These are phyloP conservation scores for Blastobasis lacticolella DNA, from an alignment of 2,888 invertebrate species.

Conservation along the genomic window DNA sequence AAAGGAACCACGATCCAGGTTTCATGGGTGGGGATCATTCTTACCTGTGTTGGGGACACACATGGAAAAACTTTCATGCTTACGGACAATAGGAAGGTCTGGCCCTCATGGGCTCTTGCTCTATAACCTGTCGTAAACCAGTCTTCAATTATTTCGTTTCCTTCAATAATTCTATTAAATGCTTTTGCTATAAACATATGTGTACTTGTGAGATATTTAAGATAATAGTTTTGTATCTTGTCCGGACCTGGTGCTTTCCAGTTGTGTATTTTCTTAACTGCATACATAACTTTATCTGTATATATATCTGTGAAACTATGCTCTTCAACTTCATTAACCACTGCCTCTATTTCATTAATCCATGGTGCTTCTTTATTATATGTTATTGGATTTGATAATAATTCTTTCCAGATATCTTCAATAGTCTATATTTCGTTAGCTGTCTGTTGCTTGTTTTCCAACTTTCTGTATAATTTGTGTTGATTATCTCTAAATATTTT, in stretches of 20 bases:
- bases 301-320: not conserved
- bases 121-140: slow-evolving; percentile 9
- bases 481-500: slow-evolving; percentile 2
- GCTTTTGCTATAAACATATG: not conserved
- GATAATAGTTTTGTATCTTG: not conserved
- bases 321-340: too few species aligned
- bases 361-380: not conserved
- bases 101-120: too few species aligned
- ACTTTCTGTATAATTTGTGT: slow-evolving; percentile 2
- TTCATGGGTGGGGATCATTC: too few species aligned
- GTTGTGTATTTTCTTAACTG: not conserved
- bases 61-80: too few species aligned
- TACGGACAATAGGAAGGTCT: too few species aligned
- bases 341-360: not conserved
- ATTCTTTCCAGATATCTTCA: not conserved
- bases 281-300: not conserved
- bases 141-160: not conserved
- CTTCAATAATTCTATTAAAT: not conserved
- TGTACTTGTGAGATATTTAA: not conserved
- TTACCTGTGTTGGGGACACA: too few species aligned
- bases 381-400: not conserved
- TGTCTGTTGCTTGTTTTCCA: not conserved
- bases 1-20: too few species aligned
- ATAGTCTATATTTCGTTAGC: not conserved
- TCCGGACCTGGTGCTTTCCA: not conserved